Evolutionary conservation across 2,888 invertebrate species (phyloP).

Genomic region (Apoderus coryli): DNA sequence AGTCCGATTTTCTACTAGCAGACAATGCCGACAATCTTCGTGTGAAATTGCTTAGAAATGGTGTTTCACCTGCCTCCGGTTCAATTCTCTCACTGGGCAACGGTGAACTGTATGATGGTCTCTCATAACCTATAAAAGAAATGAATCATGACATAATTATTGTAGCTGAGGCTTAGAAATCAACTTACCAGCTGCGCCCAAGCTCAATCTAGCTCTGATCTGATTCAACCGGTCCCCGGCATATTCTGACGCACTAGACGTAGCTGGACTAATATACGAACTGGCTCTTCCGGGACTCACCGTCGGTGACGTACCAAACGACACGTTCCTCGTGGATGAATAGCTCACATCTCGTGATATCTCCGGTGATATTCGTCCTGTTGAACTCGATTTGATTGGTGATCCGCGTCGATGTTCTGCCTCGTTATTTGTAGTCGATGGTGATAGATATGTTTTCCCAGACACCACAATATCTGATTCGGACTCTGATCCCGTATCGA

Average conservation of each 20-base stretch:
- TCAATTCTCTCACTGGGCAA: conserved; percentile 21
- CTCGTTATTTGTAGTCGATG: conserved; percentile 8
- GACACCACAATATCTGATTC: conserved; percentile 40
- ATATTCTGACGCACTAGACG: conserved; percentile 22
- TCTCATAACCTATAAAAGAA: conserved; percentile 21
- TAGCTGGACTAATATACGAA: conserved; percentile 23
- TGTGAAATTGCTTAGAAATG: conserved; percentile 57
- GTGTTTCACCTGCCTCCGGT: conserved; percentile 36
- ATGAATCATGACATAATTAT: background rate
- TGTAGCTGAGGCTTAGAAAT: no score
- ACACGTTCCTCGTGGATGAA: conserved; percentile 15
- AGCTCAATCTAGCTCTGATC: conserved; percentile 42
- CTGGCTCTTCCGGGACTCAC: conserved; percentile 31
- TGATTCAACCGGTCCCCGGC: conserved; percentile 42
- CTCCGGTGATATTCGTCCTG: conserved; percentile 28
- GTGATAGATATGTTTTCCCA: conserved; percentile 7
- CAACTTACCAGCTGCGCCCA: conserved; percentile 33
- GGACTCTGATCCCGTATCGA: conserved; percentile 58
- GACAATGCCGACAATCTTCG: conserved; percentile 38
- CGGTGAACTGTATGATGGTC: conserved; percentile 17
- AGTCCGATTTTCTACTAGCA: conserved; percentile 20
- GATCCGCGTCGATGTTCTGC: conserved; percentile 22
- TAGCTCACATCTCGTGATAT: conserved; percentile 32
- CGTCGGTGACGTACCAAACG: conserved; percentile 21
- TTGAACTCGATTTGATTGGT: conserved; percentile 33